These are phyloP conservation scores for Zootoca vivipara DNA, from an alignment of 2,113 vertebrate species.

Conservation along the genomic window DNA sequence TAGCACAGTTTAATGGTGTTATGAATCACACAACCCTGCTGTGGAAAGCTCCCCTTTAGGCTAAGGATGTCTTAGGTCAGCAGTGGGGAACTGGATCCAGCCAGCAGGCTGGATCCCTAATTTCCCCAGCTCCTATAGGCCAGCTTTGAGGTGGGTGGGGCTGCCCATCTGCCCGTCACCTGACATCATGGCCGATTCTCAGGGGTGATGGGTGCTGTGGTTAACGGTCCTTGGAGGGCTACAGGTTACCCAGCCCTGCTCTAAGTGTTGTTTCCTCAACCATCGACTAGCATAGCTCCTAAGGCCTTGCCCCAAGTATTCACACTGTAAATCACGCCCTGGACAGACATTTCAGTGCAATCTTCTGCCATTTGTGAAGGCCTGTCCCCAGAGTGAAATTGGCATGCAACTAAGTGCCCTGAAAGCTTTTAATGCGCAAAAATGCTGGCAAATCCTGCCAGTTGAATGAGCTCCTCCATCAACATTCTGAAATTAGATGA, in stretches of 20 bases:
- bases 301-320: neutral
- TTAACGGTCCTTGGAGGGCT: neutral
- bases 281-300: neutral
- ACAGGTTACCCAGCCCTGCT: neutral
- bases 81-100: too few species aligned
- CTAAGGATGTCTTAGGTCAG: neutral
- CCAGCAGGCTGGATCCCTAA: too few species aligned
- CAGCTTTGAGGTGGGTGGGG: too few species aligned
- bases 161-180: too few species aligned
- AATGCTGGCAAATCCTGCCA: slow-evolving; percentile 33
- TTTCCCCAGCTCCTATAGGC: too few species aligned
- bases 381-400: neutral
- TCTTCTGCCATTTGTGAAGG: neutral
- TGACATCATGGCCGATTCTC: neutral
- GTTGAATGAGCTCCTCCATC: slow-evolving; percentile 39
- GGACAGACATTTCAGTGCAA: neutral
- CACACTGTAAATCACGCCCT: neutral
- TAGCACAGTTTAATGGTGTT: neutral
- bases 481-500: slow-evolving; percentile 55
- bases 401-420: neutral
- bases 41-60: neutral
- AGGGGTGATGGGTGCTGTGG: neutral
- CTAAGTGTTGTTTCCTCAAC: neutral
- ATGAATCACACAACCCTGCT: neutral
- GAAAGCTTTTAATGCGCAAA: slow-evolving; percentile 52